A percentile compares a stretch with the other conserved stretches of the same genome.
These are phyloP conservation scores for Microcebus jonahi DNA, from an alignment of 2,113 vertebrate genomes.

Conservation along the genomic window DNA sequence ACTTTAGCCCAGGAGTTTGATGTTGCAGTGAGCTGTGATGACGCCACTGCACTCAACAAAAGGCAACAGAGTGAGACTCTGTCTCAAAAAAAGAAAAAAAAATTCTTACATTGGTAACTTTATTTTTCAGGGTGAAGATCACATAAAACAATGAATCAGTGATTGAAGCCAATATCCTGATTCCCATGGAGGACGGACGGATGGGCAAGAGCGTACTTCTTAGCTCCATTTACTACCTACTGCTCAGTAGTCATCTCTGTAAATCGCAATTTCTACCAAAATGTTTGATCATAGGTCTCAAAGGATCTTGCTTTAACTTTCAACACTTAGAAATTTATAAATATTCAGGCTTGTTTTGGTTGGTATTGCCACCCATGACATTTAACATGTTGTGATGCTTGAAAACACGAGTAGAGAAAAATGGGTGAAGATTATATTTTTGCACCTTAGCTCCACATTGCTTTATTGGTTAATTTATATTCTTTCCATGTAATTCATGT, in stretches of 20 bases:
- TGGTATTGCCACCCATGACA: background rate
- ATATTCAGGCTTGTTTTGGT: constrained; percentile 48
- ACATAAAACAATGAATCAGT: background rate
- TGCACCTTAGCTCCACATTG: constrained; percentile 73
- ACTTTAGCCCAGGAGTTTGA: too few species aligned
- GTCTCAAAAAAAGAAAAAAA: background rate
- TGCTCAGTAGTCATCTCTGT: constrained; percentile 64
- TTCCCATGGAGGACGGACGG: constrained; percentile 33
- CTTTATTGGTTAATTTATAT: constrained; percentile 77
- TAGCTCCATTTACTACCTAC: constrained; percentile 43
- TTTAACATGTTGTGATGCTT: constrained; percentile 42
- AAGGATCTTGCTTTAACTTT: constrained; percentile 67
- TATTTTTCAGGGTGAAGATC: constrained; percentile 79
- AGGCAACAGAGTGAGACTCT: background rate
- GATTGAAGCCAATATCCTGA: constrained; percentile 34
- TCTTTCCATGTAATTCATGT: constrained; percentile 63
- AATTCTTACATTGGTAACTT: background rate
- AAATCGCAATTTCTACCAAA: constrained; percentile 64
- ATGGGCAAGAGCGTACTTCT: constrained; percentile 14
- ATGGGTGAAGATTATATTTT: constrained; percentile 70
- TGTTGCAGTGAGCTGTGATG: too few species aligned
- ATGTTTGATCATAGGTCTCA: constrained; percentile 42
- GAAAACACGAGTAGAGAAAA: constrained; percentile 55
- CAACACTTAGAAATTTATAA: constrained; percentile 48
- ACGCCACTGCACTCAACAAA: background rate